These are phyloP conservation scores for Syngnathus acus DNA, from an alignment of 2,797 vertebrate species.

Conservation along the genomic window DNA sequence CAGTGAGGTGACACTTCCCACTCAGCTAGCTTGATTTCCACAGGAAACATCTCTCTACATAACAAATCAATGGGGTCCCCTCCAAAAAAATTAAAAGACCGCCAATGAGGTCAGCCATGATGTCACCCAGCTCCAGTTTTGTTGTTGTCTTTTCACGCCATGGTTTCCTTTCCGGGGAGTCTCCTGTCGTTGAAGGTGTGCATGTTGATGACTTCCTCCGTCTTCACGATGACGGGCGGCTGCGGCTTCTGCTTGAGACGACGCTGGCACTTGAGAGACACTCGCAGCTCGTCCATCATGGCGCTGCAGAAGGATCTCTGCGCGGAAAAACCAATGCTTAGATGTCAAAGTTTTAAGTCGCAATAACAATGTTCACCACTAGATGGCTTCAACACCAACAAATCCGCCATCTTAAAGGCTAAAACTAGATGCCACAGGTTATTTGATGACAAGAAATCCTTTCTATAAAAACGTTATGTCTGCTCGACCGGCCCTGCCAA, in stretches of 20 bases:
- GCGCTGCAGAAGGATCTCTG: conserved; percentile 95
- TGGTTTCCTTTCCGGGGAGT: conserved; percentile 97
- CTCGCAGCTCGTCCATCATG: conserved; percentile 91
- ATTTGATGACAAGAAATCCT: conserved; percentile 47
- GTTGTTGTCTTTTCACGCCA: conserved; percentile 66
- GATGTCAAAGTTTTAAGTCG: too few relatives aligned
- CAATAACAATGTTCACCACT: too few relatives aligned
- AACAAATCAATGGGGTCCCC: conserved; percentile 58
- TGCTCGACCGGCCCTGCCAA: conserved; percentile 27
- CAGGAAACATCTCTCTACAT: conserved; percentile 96
- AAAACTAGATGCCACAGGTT: neutral
- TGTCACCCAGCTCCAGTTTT: conserved; percentile 52
- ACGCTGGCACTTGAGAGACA: conserved; percentile 92
- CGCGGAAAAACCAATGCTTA: conserved; percentile 9
- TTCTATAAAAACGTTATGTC: conserved; percentile 39
- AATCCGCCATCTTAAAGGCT: neutral
- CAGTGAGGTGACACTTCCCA: conserved; percentile 68
- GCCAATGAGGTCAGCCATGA: conserved; percentile 35
- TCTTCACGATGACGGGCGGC: conserved; percentile 90
- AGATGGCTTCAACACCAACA: too few relatives aligned
- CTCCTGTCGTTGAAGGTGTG: conserved; percentile 97
- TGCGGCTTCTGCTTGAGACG: conserved; percentile 93
- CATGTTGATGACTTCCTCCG: conserved; percentile 98
- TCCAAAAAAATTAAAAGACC: conserved; percentile 28
- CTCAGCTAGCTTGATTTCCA: conserved; percentile 93